Conservation (phyloP, 2,888 invertebrate species). For the Oligia fasciuncula region DNA sequence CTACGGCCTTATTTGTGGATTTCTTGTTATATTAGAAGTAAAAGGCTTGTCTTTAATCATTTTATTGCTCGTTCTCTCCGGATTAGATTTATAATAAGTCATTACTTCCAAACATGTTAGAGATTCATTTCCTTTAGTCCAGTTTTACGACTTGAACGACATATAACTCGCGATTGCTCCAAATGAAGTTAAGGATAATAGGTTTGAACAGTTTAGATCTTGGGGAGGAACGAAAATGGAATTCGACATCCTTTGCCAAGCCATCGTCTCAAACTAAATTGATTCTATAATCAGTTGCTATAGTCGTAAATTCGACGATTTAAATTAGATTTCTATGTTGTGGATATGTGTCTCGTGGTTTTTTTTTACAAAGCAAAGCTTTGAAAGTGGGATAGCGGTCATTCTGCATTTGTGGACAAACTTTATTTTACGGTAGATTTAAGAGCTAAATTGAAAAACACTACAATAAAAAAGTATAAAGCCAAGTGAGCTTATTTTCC, state of each 20-base stretch:
- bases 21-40: not conserved
- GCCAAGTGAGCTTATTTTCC: not conserved
- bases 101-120: constrained; percentile 17
- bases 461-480: not conserved
- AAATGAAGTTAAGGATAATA: not conserved
- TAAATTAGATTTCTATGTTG: constrained; percentile 1
- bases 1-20: not conserved
- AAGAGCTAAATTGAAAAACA: not conserved
- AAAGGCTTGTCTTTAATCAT: not conserved
- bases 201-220: constrained; percentile 10
- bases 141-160: constrained; percentile 25
- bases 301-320: constrained; percentile 18
- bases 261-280: constrained; percentile 5
- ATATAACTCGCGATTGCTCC: not conserved
- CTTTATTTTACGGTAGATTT: not conserved
- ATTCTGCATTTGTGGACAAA: not conserved
- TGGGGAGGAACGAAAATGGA: not conserved
- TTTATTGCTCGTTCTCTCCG: not conserved
- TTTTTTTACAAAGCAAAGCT: not conserved
- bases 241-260: constrained; percentile 16
- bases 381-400: not conserved
- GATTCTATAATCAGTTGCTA: not conserved
- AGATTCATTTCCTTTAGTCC: constrained; percentile 30
- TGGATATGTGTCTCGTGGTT: not conserved
- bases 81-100: not conserved